phyloP scores from a whole-genome alignment of 2,113 vertebrate species.

The Ochotona princeps region DNA sequence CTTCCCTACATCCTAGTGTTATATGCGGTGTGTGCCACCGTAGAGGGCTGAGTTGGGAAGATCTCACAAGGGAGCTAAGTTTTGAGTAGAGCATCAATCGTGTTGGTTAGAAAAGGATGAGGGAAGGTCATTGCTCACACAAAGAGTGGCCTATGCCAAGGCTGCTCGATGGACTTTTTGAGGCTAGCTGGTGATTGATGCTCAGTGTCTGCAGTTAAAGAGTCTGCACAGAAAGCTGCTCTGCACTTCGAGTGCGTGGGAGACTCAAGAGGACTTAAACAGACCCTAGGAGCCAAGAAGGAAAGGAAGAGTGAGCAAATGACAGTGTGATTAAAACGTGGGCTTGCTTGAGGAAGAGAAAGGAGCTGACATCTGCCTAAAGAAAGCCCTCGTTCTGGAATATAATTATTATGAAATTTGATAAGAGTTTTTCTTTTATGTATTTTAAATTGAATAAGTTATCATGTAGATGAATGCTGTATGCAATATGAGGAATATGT shows the following conservation, averaged over 20 bases:
- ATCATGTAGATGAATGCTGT: too few species aligned
- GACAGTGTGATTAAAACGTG: not conserved
- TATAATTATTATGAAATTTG: not conserved
- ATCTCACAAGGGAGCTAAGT: not conserved
- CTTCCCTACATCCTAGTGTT: accelerated
- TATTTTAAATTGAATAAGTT: not conserved
- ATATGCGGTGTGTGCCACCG: accelerated
- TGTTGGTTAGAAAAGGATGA: not conserved
- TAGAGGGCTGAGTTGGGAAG: not conserved
- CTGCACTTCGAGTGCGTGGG: not conserved
- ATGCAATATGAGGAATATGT: not conserved
- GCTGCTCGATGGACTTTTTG: not conserved
- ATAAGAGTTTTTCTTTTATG: not conserved
- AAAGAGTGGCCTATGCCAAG: not conserved
- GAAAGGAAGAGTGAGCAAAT: accelerated
- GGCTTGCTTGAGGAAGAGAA: not conserved
- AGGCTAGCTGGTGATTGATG: too few species aligned
- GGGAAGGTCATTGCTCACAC: not conserved
- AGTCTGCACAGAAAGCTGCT: not conserved
- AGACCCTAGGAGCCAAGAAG: not conserved
- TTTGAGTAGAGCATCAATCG: not conserved
- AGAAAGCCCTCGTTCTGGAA: not conserved
- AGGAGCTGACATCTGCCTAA: not conserved
- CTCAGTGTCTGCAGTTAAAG: not conserved
- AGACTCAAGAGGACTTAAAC: not conserved